Conservation (phyloP, 2,888 invertebrate species). For the Apoda limacodes region DNA sequence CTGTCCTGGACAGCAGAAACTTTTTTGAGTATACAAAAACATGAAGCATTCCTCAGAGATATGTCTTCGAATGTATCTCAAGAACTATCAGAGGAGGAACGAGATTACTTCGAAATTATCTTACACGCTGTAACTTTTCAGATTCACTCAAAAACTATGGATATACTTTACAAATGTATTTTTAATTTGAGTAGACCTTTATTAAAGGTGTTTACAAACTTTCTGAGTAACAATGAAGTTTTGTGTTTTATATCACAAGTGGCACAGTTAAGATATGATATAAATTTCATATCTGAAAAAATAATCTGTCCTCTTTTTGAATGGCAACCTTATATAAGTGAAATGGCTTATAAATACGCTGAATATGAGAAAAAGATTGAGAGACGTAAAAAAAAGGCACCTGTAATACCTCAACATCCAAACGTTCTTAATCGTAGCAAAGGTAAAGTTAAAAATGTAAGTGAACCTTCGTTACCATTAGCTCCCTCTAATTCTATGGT, state of each 20-base stretch:
- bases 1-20: constrained; percentile 50
- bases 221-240: constrained; percentile 53
- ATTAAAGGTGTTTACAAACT: constrained; percentile 41
- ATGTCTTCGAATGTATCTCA: constrained; percentile 34
- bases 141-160: constrained; percentile 36
- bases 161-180: constrained; percentile 46
- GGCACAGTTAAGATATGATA: constrained; percentile 59
- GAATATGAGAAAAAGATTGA: constrained; percentile 41
- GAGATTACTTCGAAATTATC: constrained; percentile 43
- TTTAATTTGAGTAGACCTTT: constrained; percentile 52
- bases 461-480: constrained; percentile 21
- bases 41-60: constrained; percentile 35
- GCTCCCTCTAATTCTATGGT: constrained; percentile 41
- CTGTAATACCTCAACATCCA: constrained; percentile 42
- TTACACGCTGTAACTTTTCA: constrained; percentile 45
- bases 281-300: constrained; percentile 55
- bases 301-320: constrained; percentile 58
- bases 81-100: constrained; percentile 39
- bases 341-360: constrained; percentile 47
- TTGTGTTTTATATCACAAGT: constrained; percentile 52
- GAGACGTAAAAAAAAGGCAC: constrained; percentile 34
- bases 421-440: constrained; percentile 40
- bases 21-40: constrained; percentile 47
- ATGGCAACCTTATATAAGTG: constrained; percentile 56
- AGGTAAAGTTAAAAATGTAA: constrained; percentile 12